These are phyloP conservation scores for Tethea ocularis DNA, from an alignment of 2,888 invertebrate genomes.

Conservation along the genomic window DNA sequence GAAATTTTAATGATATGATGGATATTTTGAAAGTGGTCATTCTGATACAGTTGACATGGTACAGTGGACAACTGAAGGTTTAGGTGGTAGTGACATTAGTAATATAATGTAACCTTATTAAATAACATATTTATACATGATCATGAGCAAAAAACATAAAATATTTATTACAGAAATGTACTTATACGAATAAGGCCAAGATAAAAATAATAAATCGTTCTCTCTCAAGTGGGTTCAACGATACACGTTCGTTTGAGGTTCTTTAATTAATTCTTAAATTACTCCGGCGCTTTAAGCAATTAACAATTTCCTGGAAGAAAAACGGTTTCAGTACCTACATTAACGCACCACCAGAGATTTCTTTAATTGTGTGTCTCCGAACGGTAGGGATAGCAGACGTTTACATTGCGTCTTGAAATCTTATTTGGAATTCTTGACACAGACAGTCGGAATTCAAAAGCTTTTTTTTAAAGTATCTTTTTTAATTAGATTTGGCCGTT, in stretches of 20 bases:
- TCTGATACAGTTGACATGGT: too few relatives aligned
- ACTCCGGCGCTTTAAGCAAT: slow-evolving; percentile 4
- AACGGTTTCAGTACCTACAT: not conserved
- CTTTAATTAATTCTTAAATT: slow-evolving; percentile 8
- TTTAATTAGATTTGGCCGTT: too few relatives aligned
- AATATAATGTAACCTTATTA: too few relatives aligned
- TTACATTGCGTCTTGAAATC: too few relatives aligned
- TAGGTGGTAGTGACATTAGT: too few relatives aligned
- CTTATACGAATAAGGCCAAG: not conserved
- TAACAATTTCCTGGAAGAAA: not conserved
- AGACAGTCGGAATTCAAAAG: too few relatives aligned
- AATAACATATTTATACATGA: not conserved
- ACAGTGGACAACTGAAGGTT: too few relatives aligned
- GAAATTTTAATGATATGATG: too few relatives aligned
- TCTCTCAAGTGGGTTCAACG: slow-evolving; percentile 7
- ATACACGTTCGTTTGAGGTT: slow-evolving; percentile 8
- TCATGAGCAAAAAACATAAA: not conserved
- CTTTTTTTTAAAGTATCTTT: too few relatives aligned
- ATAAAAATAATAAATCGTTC: slow-evolving; percentile 3
- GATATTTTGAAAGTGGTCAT: too few relatives aligned
- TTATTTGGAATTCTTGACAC: too few relatives aligned
- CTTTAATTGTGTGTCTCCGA: not conserved
- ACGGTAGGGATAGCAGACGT: not conserved
- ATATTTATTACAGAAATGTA: not conserved
- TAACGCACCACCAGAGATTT: not conserved